Conservation (phyloP, 2,888 invertebrate genomes). For the Bruchidius siliquastri region DNA sequence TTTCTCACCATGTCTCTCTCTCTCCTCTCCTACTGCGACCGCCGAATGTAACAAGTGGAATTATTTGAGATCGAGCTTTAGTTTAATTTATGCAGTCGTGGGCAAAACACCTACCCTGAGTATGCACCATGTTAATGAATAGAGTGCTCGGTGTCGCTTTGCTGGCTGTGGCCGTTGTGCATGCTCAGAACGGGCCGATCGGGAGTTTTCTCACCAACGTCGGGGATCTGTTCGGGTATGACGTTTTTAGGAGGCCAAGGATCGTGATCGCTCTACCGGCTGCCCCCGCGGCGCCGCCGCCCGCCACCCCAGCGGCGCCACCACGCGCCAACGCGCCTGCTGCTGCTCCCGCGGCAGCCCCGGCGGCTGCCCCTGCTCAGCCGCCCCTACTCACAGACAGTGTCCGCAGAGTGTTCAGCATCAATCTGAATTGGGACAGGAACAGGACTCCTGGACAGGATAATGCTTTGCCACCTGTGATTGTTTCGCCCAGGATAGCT, state of each 20-base stretch:
- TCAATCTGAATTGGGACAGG: slow-evolving; percentile 44
- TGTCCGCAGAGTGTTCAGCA: slow-evolving; percentile 41
- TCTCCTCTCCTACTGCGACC: not conserved
- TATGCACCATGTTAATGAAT: slow-evolving; percentile 30
- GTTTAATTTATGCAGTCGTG: slow-evolving; percentile 31
- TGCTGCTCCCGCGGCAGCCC: slow-evolving; percentile 28
- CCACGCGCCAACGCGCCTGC: slow-evolving; percentile 23
- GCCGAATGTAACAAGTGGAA: slow-evolving; percentile 39
- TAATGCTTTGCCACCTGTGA: slow-evolving; percentile 8
- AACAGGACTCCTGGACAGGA: slow-evolving; percentile 30
- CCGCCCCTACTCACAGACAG: slow-evolving; percentile 38
- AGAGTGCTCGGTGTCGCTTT: slow-evolving; percentile 19
- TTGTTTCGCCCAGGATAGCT: slow-evolving; percentile 21
- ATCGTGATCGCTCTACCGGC: slow-evolving; percentile 18
- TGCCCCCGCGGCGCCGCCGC: slow-evolving; percentile 20
- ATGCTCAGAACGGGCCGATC: slow-evolving; percentile 25
- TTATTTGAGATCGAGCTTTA: slow-evolving; percentile 30
- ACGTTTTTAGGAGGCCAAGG: slow-evolving; percentile 38
- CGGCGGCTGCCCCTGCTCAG: slow-evolving; percentile 25
- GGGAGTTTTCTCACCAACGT: slow-evolving; percentile 41
- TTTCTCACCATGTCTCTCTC: slow-evolving; percentile 28
- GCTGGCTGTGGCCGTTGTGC: slow-evolving; percentile 9
- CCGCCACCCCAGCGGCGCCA: slow-evolving; percentile 20
- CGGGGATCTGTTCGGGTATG: slow-evolving; percentile 46
- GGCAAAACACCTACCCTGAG: not conserved